Conservation (phyloP, 64 coral and sea anemone genomes). For the Montipora capricornis region DNA sequence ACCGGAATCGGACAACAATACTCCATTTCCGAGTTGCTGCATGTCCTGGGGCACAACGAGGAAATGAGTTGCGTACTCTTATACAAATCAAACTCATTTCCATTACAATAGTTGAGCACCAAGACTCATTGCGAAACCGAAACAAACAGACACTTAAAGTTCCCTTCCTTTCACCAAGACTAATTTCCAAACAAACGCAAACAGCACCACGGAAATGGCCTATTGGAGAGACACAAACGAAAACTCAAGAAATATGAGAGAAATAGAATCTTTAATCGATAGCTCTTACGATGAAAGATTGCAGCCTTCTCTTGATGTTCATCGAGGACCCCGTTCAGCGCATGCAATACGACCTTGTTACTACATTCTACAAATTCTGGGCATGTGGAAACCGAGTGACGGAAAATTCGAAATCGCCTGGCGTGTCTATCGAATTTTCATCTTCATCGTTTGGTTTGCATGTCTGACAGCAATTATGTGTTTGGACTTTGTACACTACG, state of each 20-base stretch:
- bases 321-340: not conserved
- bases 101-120: too few species aligned
- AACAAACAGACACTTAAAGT: too few species aligned
- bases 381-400: constrained; percentile 65
- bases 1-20: too few species aligned
- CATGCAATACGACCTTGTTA: constrained; percentile 48
- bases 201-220: too few species aligned
- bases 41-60: too few species aligned
- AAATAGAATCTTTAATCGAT: not conserved
- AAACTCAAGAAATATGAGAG: not conserved
- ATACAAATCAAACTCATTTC: not conserved
- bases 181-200: too few species aligned
- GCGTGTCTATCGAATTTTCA: constrained; percentile 36
- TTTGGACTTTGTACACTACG: constrained; percentile 83
- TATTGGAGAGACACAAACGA: not conserved
- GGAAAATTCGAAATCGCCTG: constrained; percentile 46
- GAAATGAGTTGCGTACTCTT: too few species aligned
- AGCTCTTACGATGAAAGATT: constrained; percentile 19
- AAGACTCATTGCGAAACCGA: too few species aligned
- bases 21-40: not conserved
- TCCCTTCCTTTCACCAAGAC: too few species aligned
- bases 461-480: constrained; percentile 66
- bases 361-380: constrained; percentile 57
- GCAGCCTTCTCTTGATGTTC: not conserved
- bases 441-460: constrained; percentile 60